Conservation (phyloP, 2,888 invertebrate genomes). For the Platerodrilus igneus region DNA sequence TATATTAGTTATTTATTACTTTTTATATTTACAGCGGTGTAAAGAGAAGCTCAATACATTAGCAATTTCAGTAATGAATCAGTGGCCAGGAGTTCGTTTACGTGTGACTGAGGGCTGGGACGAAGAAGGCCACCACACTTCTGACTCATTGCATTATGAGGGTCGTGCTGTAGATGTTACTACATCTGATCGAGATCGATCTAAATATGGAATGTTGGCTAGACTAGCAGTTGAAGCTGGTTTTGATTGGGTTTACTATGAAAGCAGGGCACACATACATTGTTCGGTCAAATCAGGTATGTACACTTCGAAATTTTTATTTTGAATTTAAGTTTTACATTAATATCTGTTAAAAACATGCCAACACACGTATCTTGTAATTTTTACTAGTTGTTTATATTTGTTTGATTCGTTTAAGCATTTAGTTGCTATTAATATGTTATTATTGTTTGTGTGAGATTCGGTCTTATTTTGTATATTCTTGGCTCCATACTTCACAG, state of each 20-base stretch:
- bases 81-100: conserved; percentile 92
- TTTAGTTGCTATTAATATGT: no score
- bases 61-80: conserved; percentile 95
- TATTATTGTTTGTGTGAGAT: no score
- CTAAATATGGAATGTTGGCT: conserved; percentile 95
- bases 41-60: conserved; percentile 92
- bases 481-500: no score
- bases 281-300: conserved; percentile 96
- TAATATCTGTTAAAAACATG: no score
- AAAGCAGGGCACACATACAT: conserved; percentile 90
- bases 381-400: no score
- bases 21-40: conserved; percentile 92
- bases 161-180: conserved; percentile 95
- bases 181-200: conserved; percentile 86
- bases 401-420: no score
- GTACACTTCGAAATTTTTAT: no score
- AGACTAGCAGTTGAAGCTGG: conserved; percentile 93
- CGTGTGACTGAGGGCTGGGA: conserved; percentile 96
- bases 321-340: no score
- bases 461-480: no score
- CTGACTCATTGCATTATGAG: conserved; percentile 91
- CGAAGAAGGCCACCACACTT: conserved; percentile 73
- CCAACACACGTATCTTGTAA: no score
- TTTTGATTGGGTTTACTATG: conserved; percentile 98
- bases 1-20: no score